Evolutionary conservation across 2,113 vertebrate genomes (phyloP).

Genomic region (Petaurus breviceps): DNA sequence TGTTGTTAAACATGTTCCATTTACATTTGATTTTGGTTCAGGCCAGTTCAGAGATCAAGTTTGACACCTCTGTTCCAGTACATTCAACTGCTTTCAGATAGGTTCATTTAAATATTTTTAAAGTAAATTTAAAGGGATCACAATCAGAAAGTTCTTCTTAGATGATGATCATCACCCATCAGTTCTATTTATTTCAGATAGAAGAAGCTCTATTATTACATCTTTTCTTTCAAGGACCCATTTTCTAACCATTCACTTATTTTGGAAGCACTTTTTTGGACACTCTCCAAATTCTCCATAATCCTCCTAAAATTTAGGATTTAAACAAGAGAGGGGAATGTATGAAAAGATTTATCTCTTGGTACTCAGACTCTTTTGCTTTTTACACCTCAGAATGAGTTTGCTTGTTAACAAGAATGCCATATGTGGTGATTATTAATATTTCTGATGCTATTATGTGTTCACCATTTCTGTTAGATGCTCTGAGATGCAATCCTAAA

Average conservation of each 20-base stretch:
- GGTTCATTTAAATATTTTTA: slow-evolving; percentile 5
- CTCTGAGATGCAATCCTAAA: neutral
- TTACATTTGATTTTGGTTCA: neutral
- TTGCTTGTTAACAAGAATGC: neutral
- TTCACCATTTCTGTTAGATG: neutral
- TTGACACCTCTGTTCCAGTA: neutral
- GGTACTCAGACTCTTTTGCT: neutral
- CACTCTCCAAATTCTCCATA: neutral
- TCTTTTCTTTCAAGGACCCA: neutral
- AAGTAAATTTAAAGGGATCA: neutral
- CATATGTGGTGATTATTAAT: neutral
- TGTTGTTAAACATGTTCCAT: neutral
- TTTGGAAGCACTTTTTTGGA: slow-evolving; percentile 8
- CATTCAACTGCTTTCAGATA: neutral
- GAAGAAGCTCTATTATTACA: neutral
- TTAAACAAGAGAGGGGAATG: neutral
- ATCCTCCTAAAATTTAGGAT: neutral
- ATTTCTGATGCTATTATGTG: neutral
- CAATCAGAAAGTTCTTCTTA: neutral
- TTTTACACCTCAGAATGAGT: neutral
- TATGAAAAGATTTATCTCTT: too few species aligned
- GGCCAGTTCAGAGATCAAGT: neutral
- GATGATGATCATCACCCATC: neutral
- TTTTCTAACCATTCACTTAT: neutral
- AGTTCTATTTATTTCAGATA: neutral